Base-by-base conservation (phyloP, 1,140 invertebrate species). In the Piezodorus guildinii region DNA sequence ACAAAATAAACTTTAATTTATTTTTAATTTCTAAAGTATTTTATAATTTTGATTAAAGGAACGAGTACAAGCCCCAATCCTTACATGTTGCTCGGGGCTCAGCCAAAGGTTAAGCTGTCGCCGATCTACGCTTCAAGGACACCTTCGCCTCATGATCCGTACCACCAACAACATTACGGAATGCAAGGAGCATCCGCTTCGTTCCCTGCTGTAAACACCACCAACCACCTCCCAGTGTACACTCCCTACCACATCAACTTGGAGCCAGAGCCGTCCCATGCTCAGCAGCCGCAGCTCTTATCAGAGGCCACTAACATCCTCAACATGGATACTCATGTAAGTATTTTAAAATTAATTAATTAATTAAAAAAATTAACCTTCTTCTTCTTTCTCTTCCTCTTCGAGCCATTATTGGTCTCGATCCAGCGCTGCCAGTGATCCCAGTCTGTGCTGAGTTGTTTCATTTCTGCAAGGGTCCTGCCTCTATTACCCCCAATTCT, bases 301-400 rank as follows among this genome's bases (percentile, higher is more conserved):
- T 74, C 72, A 66, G 65, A 75, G 63, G 74, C 73, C 63, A 75
- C 72, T 43, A 46, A 61, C 60, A 66, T 77, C 27, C 63, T 77
- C 9, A 74, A 75, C 69, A 73, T 77, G 68, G 77, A 78, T 65
- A 78, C 72, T 65, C 76, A 76, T 19, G 52, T 56, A 25, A 19
- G 21, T 12, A 30, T 39, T 39, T 6, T 6, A 39, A 10, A 1
- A 30, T 30, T 30, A 30, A 30, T 30, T n/a, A n/a, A 30, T 10
- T 4, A 39, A 39, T 6, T 6, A 5, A 39, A 6, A 39, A 39
- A 5, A 39, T 39, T 6, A 39, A 12, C 6, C 12, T 4, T 39
- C n/a, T n/a, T n/a, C n/a, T n/a, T n/a, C n/a, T n/a, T n/a, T n/a
- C n/a, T n/a, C n/a, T n/a, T n/a, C n/a, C n/a, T n/a, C n/a, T n/a